Percentiles rank a stretch among this genome's conserved stretches.
These are phyloP conservation scores for Aurelia coerulea DNA, from an alignment of 30 jellyfish, hydroid and myxozoan species.

Conservation along the genomic window DNA sequence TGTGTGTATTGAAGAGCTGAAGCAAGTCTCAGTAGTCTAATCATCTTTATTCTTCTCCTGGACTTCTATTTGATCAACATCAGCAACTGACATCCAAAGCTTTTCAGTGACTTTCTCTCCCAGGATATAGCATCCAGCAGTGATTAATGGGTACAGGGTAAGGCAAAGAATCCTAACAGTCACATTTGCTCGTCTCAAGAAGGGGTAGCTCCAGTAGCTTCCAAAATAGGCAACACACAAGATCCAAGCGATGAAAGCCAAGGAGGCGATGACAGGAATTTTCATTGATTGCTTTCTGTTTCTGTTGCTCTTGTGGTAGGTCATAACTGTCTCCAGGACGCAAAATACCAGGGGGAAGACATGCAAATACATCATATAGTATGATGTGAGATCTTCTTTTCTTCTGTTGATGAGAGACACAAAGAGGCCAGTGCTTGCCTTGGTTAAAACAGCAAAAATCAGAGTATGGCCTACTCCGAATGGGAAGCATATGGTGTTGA, in stretches of 20 bases:
- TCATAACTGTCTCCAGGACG: constrained; percentile 37
- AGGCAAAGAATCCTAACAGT: constrained; percentile 12
- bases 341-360: constrained; percentile 44
- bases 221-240: constrained; percentile 64
- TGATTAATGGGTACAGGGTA: constrained; percentile 26
- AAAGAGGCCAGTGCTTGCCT: constrained; percentile 24
- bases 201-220: constrained; percentile 59
- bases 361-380: constrained; percentile 50
- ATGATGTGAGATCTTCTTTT: constrained; percentile 14
- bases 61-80: no score
- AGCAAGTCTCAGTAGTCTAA: no score
- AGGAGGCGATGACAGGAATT: not conserved
- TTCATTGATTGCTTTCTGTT: constrained; percentile 12
- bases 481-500: constrained; percentile 45
- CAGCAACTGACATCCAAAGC: constrained; percentile 15
- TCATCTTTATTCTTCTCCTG: no score
- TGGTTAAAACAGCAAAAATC: constrained; percentile 11
- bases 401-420: constrained; percentile 64
- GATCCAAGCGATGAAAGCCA: constrained; percentile 32
- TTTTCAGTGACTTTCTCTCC: constrained; percentile 30
- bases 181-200: constrained; percentile 47
- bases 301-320: constrained; percentile 46
- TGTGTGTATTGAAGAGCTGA: no score
- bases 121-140: constrained; percentile 30
- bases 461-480: constrained; percentile 44